Conservation (phyloP, 1,140 invertebrate genomes). For the Amyelois transitella region DNA sequence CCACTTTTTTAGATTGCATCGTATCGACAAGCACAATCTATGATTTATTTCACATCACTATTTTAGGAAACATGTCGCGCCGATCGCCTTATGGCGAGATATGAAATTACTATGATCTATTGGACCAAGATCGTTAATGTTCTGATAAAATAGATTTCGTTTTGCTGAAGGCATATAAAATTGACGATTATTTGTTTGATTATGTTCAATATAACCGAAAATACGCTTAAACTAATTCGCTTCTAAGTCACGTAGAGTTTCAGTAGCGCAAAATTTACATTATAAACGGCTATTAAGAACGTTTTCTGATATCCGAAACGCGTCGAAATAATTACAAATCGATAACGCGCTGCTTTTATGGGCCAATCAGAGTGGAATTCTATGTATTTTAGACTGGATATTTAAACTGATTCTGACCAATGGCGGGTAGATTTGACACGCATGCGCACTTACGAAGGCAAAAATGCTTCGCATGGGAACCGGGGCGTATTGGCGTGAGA, state of each 20-base stretch:
- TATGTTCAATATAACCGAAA: background rate
- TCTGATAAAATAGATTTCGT: constrained; percentile 40
- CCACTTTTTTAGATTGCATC: constrained; percentile 48
- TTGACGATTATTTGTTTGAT: background rate
- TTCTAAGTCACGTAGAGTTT: background rate
- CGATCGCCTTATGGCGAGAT: constrained; percentile 55
- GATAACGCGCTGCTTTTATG: constrained; percentile 25
- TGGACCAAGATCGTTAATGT: constrained; percentile 37
- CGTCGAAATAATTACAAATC: constrained; percentile 27
- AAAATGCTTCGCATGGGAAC: constrained; percentile 48
- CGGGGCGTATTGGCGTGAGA: constrained; percentile 46
- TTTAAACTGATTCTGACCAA: constrained; percentile 29
- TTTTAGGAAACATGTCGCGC: constrained; percentile 67
- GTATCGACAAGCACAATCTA: constrained; percentile 52
- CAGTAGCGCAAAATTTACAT: background rate
- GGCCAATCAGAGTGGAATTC: constrained; percentile 35
- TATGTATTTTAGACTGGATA: constrained; percentile 34
- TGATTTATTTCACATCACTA: constrained; percentile 71
- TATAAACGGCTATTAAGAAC: background rate
- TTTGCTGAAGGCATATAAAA: constrained; percentile 22
- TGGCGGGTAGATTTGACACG: constrained; percentile 32
- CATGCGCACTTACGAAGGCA: constrained; percentile 31
- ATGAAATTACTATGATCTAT: constrained; percentile 61
- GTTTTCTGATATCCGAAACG: constrained; percentile 12
- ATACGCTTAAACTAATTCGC: background rate